Evolutionary conservation across 2,888 invertebrate species (phyloP).

Genomic region (Pachycephus smyrnensis): DNA sequence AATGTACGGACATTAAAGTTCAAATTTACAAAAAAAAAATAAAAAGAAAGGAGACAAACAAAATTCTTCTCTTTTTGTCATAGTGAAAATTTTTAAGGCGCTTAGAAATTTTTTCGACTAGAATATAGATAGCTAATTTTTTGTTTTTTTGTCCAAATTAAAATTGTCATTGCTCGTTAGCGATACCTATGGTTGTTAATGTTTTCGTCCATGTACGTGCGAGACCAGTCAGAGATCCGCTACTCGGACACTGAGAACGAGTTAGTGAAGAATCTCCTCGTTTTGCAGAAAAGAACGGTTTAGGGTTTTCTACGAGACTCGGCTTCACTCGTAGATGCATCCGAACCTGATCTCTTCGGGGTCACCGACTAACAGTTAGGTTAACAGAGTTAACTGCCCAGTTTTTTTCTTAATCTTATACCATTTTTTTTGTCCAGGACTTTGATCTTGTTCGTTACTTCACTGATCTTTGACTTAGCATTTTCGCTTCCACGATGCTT

Average conservation of each 20-base stretch:
- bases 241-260: neutral
- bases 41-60: neutral
- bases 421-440: neutral
- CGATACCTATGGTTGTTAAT: neutral
- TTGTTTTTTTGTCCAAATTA: neutral
- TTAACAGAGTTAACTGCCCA: neutral
- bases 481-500: no score
- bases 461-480: no score
- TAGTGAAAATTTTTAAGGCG: neutral
- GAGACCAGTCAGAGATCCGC: neutral
- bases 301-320: neutral
- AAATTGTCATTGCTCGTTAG: neutral
- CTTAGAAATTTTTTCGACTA: neutral
- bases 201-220: neutral
- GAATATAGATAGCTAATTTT: neutral
- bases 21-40: neutral
- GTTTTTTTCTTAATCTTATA: neutral
- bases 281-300: conserved; percentile 6
- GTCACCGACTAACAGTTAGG: conserved; percentile 7
- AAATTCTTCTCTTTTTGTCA: neutral
- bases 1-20: neutral
- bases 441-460: no score
- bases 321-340: neutral
- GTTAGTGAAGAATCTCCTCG: neutral
- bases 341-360: conserved; percentile 10